Percentiles rank a stretch among this genome's conserved stretches.
Evolutionary conservation across 2,113 vertebrate species (phyloP).

Genomic region (Odocoileus virginianus): DNA sequence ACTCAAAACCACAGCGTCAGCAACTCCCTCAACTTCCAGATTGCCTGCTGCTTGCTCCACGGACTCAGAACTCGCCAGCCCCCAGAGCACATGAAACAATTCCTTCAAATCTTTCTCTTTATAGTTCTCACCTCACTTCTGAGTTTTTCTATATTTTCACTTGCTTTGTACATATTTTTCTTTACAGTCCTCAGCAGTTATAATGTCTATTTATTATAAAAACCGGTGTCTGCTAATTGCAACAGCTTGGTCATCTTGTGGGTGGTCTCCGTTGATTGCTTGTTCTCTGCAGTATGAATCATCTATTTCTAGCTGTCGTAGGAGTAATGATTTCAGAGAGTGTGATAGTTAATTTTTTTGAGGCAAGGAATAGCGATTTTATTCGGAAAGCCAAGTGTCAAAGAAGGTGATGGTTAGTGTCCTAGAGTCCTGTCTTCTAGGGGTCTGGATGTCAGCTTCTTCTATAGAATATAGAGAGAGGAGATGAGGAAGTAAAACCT

Average conservation of each 20-base stretch:
- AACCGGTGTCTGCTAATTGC: neutral
- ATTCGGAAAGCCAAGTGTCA: fast-evolving
- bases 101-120: neutral
- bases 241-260: neutral
- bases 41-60: neutral
- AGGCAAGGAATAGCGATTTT: neutral
- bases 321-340: neutral
- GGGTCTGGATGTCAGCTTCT: neutral
- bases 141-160: neutral
- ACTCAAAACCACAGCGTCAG: neutral
- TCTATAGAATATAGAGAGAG: neutral
- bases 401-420: neutral
- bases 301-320: neutral
- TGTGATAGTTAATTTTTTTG: neutral
- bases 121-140: neutral
- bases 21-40: neutral
- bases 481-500: neutral
- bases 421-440: neutral
- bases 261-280: neutral
- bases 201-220: neutral
- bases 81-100: neutral
- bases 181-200: neutral
- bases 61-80: too few species aligned
- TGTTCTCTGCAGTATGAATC: neutral
- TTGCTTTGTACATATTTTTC: neutral